phyloP scores from a whole-genome alignment of 1,140 invertebrate genomes.

The Neuroterus valhalla region DNA sequence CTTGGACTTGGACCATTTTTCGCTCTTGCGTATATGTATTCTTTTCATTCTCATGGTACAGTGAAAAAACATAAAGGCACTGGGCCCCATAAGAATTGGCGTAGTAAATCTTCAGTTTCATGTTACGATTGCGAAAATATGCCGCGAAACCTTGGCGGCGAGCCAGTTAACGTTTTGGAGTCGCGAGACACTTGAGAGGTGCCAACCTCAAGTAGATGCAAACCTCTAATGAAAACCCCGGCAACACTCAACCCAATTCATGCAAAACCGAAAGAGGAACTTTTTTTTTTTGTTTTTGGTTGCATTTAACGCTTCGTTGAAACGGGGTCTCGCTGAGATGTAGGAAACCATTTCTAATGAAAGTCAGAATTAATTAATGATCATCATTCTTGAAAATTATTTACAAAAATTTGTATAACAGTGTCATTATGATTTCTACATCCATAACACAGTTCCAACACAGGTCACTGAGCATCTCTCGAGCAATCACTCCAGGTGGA shows the following conservation, averaged over 20 bases:
- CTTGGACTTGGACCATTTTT: background rate
- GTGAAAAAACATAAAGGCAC: slow-evolving; percentile 56
- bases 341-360: background rate
- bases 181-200: slow-evolving; percentile 11
- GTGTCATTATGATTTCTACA: too few relatives aligned
- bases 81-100: slow-evolving; percentile 37
- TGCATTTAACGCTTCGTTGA: background rate
- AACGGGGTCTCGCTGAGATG: background rate
- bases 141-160: slow-evolving; percentile 47
- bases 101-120: slow-evolving; percentile 59
- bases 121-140: slow-evolving; percentile 59
- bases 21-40: background rate
- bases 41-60: slow-evolving; percentile 4
- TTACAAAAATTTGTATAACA: background rate
- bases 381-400: background rate
- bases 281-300: background rate
- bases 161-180: slow-evolving; percentile 39
- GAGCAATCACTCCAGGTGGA: too few relatives aligned
- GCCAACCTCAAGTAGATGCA: background rate
- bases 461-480: too few relatives aligned
- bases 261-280: background rate
- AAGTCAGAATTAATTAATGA: too few relatives aligned
- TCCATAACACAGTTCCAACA: too few relatives aligned
- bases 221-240: background rate
- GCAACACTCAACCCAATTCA: background rate